A percentile compares a stretch with the other conserved stretches of the same genome.
phyloP scores from a whole-genome alignment of 2,888 invertebrate genomes.

The Epistrophe grossulariae region DNA sequence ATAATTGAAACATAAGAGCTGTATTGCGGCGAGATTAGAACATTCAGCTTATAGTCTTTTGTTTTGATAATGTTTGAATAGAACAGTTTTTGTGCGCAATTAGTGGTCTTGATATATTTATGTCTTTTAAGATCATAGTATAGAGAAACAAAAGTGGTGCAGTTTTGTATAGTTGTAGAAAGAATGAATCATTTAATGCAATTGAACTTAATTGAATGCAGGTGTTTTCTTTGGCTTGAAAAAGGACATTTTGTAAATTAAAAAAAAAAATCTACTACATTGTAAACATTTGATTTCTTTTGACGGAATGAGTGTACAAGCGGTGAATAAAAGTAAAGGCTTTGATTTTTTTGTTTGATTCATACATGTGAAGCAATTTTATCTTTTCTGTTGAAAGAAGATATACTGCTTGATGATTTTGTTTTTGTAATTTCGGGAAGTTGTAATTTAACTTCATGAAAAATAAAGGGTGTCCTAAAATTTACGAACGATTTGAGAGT shows the following conservation, averaged over 20 bases:
- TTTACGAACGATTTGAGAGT: too few species aligned
- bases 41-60: constrained; percentile 3
- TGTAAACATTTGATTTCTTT: neutral
- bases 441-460: too few species aligned
- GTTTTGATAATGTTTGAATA: constrained; percentile 39
- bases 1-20: constrained; percentile 73
- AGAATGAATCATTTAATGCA: constrained; percentile 24
- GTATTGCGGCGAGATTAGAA: constrained; percentile 10
- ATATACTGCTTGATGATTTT: neutral
- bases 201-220: constrained; percentile 52
- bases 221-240: constrained; percentile 29
- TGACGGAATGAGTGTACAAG: neutral
- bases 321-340: neutral
- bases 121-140: constrained; percentile 30
- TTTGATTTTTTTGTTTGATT: neutral
- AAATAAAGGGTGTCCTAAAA: too few species aligned
- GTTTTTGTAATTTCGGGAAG: neutral
- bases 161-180: neutral
- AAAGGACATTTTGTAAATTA: constrained; percentile 1
- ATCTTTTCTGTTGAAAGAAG: neutral
- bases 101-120: constrained; percentile 41
- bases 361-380: neutral
- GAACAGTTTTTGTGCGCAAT: constrained; percentile 68
- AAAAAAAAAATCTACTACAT: neutral
- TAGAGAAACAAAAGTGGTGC: neutral